A percentile compares a stretch with the other conserved stretches of the same genome.
Evolutionary conservation across 23 tunicate genomes (phyloP).

Genomic region (Clavelina lepadiformis): DNA sequence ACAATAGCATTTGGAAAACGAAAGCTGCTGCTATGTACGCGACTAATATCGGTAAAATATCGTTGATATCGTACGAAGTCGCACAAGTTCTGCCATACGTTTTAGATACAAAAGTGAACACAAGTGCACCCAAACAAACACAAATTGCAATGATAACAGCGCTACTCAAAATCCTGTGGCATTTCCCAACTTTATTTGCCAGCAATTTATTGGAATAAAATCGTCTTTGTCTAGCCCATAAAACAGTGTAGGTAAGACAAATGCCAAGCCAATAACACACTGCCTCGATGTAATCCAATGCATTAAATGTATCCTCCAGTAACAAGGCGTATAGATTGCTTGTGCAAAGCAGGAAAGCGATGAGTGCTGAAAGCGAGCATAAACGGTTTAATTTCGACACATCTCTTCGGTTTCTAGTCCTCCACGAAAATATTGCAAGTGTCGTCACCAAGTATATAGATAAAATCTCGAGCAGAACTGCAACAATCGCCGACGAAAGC

Average conservation of each 20-base stretch:
- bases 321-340: too few species aligned
- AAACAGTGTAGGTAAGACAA: conserved; percentile 6
- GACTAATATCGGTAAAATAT: conserved; percentile 5
- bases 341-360: conserved; percentile 4
- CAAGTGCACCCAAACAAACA: neutral
- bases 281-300: too few species aligned
- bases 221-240: conserved; percentile 14
- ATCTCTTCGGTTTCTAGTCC: neutral
- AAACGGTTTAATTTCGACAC: neutral
- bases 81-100: neutral
- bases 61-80: neutral
- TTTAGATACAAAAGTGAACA: conserved; percentile 7
- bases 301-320: too few species aligned
- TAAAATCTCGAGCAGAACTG: too few species aligned
- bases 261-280: conserved; percentile 9
- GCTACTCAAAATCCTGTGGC: neutral
- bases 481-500: too few species aligned
- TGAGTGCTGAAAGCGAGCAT: conserved; percentile 5
- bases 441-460: too few species aligned
- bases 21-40: conserved; percentile 3
- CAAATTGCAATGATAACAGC: conserved; percentile 11
- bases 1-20: conserved; percentile 8
- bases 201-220: conserved; percentile 22
- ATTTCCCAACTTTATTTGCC: conserved; percentile 6
- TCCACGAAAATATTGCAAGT: neutral